These are phyloP conservation scores for Drosophila falleni DNA, from an alignment of 2,888 invertebrate genomes.

Conservation along the genomic window DNA sequence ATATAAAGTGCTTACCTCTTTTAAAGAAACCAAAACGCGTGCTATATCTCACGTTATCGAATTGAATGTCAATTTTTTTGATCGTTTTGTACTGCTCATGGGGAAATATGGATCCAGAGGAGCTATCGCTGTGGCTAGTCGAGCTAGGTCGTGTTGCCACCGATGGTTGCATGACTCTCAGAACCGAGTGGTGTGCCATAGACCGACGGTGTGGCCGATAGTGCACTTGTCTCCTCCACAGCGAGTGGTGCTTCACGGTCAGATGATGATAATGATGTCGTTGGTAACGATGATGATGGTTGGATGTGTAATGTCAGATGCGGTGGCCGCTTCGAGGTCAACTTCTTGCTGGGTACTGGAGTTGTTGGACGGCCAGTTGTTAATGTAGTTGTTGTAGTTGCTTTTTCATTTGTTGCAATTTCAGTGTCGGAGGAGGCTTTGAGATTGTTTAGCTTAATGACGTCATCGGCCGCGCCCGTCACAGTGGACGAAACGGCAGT, in stretches of 20 bases:
- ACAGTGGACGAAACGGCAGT: conserved; percentile 69
- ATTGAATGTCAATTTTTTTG: conserved; percentile 81
- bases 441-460: conserved; percentile 55
- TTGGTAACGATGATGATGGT: conserved; percentile 29
- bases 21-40: conserved; percentile 80
- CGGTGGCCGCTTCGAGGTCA: conserved; percentile 60
- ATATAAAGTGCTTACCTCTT: conserved; percentile 63
- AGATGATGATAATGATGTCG: conserved; percentile 18
- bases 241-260: conserved; percentile 50
- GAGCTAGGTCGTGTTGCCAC: conserved; percentile 29
- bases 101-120: conserved; percentile 63
- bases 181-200: conserved; percentile 60
- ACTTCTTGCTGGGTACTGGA: conserved; percentile 59
- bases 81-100: conserved; percentile 74
- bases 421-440: conserved; percentile 53
- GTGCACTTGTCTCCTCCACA: conserved; percentile 47
- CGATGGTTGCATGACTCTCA: conserved; percentile 25
- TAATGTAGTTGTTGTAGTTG: conserved; percentile 23
- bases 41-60: conserved; percentile 80
- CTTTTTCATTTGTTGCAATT: conserved; percentile 31
- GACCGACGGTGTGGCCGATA: conserved; percentile 54
- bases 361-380: conserved; percentile 61
- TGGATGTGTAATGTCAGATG: conserved; percentile 62
- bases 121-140: conserved; percentile 38
- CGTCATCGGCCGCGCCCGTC: conserved; percentile 51